Base-by-base conservation (phyloP, 2,797 vertebrate genomes). In the Amazonetta brasiliensis region DNA sequence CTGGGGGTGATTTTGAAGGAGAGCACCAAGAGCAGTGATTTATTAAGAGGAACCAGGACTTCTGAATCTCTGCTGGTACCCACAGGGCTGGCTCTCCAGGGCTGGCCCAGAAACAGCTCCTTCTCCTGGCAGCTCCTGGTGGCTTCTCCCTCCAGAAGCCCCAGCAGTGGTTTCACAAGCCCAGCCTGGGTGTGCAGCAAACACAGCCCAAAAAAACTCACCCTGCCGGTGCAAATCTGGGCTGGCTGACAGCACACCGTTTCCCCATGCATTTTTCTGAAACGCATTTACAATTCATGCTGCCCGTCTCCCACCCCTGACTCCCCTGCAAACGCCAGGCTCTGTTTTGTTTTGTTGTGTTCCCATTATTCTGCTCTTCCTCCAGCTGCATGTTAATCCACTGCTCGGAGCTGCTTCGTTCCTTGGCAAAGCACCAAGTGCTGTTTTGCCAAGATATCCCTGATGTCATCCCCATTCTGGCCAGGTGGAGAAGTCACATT, bases 401-500 rank as follows among this genome's bases (percentile, higher is more conserved):
- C 84, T 46, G 35, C 63, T 91, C 12, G 39, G 60, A 39, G 67
- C 15, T 1, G 92, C 92, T 95, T 92, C 33, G 17, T 75, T 79
- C 76, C 76, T 50, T 94, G 93, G 96, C 83, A 2, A 58, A 86
- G 28, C 50, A 90, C 69, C 94, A 91, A 78, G 69, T 33, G 31
- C 77, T 90, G 66, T 91, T 91, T 96, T 88, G 87, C 91, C 54
- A 87, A 95, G 89, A 31, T 59, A 35, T 75, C 68, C 13, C 74
- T 89, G 79, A 87, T 87, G 55, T 54, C 5, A 82, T 84, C 92
- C 90, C 89, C 43, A 80, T 90, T 95, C 88, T 94, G 91, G 92
- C 90, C 93, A 23, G 76, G 94, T 94, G 82, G 79, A 91, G 83
- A 94, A 94, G 91, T 90, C 94, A 86, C 68, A 92, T 88, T 84